Conservation (phyloP, 2,797 vertebrate genomes). For the Thripadectes ignobilis region DNA sequence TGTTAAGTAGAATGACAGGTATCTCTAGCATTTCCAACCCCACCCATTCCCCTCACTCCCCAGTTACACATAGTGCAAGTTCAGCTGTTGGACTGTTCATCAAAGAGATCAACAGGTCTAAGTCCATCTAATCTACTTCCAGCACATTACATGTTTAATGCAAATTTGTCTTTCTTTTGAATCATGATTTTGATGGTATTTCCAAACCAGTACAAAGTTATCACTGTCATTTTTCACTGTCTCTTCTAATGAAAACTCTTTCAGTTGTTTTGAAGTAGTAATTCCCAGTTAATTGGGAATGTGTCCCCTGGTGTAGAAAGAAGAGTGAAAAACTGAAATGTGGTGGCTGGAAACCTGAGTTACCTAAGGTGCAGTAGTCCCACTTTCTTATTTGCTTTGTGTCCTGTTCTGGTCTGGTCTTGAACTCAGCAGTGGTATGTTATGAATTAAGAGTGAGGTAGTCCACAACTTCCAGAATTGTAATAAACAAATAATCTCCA, state of each 20-base stretch:
- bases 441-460: slow-evolving; percentile 39
- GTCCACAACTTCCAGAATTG: not conserved
- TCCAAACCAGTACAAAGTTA: not conserved
- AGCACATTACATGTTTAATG: not conserved
- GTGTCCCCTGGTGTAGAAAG: not conserved
- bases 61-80: fast-evolving
- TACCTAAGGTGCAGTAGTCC: not conserved
- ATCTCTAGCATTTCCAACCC: not conserved
- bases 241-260: not conserved
- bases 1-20: not conserved
- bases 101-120: not conserved
- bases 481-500: not conserved
- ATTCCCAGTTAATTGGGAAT: not conserved
- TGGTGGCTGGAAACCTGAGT: not conserved
- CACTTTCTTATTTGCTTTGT: slow-evolving; percentile 29
- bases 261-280: not conserved
- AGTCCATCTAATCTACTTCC: not conserved
- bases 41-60: not conserved
- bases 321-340: not conserved
- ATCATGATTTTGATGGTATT: not conserved
- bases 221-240: not conserved
- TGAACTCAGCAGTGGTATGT: slow-evolving; percentile 25
- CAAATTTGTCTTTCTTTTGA: not conserved
- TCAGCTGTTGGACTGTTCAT: not conserved
- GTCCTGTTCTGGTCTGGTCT: not conserved